Conservation (phyloP, 2,113 vertebrate species). For the Hylia prasina region DNA sequence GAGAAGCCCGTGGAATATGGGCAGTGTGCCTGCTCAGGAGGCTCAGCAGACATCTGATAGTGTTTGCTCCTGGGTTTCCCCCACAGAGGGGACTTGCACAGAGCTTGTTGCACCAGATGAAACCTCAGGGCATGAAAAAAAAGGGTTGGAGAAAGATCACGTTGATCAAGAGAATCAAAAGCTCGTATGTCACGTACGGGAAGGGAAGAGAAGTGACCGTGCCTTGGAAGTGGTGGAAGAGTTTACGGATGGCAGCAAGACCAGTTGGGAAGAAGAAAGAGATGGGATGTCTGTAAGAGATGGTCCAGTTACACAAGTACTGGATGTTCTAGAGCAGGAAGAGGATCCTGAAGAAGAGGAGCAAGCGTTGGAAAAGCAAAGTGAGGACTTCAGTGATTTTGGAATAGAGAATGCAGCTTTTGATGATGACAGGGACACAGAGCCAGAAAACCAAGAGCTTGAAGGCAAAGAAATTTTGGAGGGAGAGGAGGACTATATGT, state of each 20-base stretch:
- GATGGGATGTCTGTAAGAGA: background rate
- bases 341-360: constrained; percentile 47
- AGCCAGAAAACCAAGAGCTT: constrained; percentile 60
- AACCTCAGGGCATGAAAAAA: constrained; percentile 79
- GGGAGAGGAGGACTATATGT: constrained; percentile 67
- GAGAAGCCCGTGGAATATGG: background rate
- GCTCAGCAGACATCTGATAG: background rate
- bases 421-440: constrained; percentile 81
- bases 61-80: constrained; percentile 37
- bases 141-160: constrained; percentile 45
- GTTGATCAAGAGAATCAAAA: constrained; percentile 57
- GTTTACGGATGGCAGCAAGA: background rate
- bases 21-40: background rate
- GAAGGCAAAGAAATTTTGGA: constrained; percentile 59
- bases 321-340: constrained; percentile 13
- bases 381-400: constrained; percentile 61
- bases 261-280: background rate
- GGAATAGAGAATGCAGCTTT: constrained; percentile 90
- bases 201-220: background rate
- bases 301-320: background rate
- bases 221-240: constrained; percentile 37
- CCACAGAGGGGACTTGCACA: constrained; percentile 65
- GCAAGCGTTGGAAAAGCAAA: constrained; percentile 58
- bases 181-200: background rate
- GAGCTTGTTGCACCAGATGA: constrained; percentile 81